Evolutionary conservation across 2,113 vertebrate genomes (phyloP), one percentile per base, ranked within the genome.

Genomic region (Stigmatopora argus): DNA sequence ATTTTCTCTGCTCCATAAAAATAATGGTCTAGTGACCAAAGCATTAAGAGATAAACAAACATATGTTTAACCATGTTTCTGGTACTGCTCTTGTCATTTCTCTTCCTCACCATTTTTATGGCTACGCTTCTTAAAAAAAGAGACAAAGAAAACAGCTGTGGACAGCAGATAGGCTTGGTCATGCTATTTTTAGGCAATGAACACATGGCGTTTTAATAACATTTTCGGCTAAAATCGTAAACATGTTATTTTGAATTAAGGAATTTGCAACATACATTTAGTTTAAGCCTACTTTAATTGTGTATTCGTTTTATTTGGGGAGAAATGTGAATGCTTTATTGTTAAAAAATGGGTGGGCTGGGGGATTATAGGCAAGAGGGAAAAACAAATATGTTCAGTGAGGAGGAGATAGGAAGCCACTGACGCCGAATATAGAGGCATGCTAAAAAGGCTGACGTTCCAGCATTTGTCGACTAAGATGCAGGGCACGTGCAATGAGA

Each of bases 351-450:
- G 62, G 58, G 69, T 72, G 69, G 76, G 82, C 70, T 64, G 74
- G 83, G 85, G 81, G 60, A 65, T 18, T 78, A 86, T 89, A 88
- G 86, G 87, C 77, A 74, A 7, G 4, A 2, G 49, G 78, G 72
- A 73, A 73, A 80, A 88, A 86, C 79, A 87, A 86, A 86, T 78
- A 90, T 77, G 71, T 63, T 71, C 62, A 57, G 71, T 15, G 52
- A 5, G 53, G 67, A 64, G 78, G 67, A 74, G 77, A 75, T 75
- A 65, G 75, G 68, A 82, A 80, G 57, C 74, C 45, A 70, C 65
- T 19, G 60, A 59, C 21, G 6, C 69, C 68, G 65, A 72, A 80
- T 57, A 84, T 79, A 85, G 72, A 81, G 69, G 74, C 46, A 51
- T 15, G 38, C 60, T 46, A 70, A 84, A 84, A 71, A 78, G 68